Base-by-base conservation (phyloP, 2,888 invertebrate species). In the Scaptomyza reducta region DNA sequence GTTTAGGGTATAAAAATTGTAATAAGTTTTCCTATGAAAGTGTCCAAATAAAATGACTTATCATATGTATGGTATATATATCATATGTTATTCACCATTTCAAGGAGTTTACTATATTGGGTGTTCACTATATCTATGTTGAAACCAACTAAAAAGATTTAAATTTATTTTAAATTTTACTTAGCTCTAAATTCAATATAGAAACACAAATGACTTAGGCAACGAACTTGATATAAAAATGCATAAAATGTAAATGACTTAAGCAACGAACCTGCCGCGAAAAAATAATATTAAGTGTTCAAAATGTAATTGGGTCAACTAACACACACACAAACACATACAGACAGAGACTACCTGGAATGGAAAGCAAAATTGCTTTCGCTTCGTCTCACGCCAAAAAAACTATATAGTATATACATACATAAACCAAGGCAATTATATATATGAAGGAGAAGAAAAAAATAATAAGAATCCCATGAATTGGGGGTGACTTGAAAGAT, bases 281-380 rank as follows among this genome's bases (percentile, higher is more conserved):
- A 69, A 57, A 69, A 45, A 25, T 29, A 38, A 56, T 35, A 14
- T 60, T 46, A 63, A 47, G 46, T 44, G 29, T 42, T 31, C 41
- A 47, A 60, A 74, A 57, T 25, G 54, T 56, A 82, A 86, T 86
- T 69, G 77, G 81, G 87, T 82, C 81, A 73, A n/a, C n/a, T n/a
- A n/a, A n/a, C 55, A 49, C 29, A 45, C 1, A 29, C 27, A 53
- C 59, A 53, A 42, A 33, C 31, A 11, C 11, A 33, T 3, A 33
- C 10, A 1, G 35, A 22, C 22, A 22, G 22, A 38, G 35, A 72
- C 50, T 59, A 68, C 65, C 78, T 83, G 81, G 83, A 82, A 82
- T 87, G 82, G 87, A 82, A 82, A 82, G 82, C 84, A 80, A 68
- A 77, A 73, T 74, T 80, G 84, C 82, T 87, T 87, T 82, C 85